Evolutionary conservation across 2,797 vertebrate genomes (phyloP).

Genomic region (Coregonus ussuriensis): DNA sequence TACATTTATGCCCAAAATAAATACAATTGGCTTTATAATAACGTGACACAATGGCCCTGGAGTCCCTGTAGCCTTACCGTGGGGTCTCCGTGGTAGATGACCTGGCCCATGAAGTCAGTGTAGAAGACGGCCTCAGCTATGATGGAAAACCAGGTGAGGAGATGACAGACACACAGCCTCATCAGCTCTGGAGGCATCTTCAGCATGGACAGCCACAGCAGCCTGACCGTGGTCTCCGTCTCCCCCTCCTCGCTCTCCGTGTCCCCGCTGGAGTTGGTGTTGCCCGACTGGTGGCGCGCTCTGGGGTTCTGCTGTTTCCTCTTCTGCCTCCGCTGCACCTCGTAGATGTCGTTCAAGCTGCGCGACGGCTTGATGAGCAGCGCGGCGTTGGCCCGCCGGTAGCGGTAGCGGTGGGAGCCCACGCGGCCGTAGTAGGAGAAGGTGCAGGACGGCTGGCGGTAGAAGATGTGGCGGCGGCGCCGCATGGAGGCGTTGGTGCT

Average conservation of each 20-base stretch:
- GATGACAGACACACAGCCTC: constrained; percentile 89
- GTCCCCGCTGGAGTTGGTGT: constrained; percentile 89
- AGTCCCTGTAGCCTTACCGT: constrained; percentile 72
- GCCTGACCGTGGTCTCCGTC: constrained; percentile 87
- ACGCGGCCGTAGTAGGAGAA: constrained; percentile 95
- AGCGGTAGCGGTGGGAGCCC: constrained; percentile 88
- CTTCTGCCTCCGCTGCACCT: constrained; percentile 77
- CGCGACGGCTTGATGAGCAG: constrained; percentile 92
- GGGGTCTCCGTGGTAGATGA: constrained; percentile 92
- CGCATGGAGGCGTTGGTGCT: constrained; percentile 71
- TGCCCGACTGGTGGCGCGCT: constrained; percentile 81
- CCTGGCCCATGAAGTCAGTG: constrained; percentile 98
- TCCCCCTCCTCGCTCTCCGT: constrained; percentile 95
- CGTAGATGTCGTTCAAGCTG: constrained; percentile 96
- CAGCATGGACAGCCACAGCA: constrained; percentile 95
- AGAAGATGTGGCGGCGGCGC: constrained; percentile 85
- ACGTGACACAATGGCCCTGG: neutral
- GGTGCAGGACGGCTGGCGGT: constrained; percentile 91
- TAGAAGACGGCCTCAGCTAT: constrained; percentile 96
- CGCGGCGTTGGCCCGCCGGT: constrained; percentile 86
- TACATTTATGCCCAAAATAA: neutral
- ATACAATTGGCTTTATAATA: neutral
- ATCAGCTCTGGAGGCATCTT: constrained; percentile 93
- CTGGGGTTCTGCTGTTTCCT: constrained; percentile 18
- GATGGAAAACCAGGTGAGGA: constrained; percentile 97